Percentiles rank a stretch among this genome's conserved stretches.
Conservation (phyloP, 1,140 invertebrate species). For the Sycobia sp. region DNA sequence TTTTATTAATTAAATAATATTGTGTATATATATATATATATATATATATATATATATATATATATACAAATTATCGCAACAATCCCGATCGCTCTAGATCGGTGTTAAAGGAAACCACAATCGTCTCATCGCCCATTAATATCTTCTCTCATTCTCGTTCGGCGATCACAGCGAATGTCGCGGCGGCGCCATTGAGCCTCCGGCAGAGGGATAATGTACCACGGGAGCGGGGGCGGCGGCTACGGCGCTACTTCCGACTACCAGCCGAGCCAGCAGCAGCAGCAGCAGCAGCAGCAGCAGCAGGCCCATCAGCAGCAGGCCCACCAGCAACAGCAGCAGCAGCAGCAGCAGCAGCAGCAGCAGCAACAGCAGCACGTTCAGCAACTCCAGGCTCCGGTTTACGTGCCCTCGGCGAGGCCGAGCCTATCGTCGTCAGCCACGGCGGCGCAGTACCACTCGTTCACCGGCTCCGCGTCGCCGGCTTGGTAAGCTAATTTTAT, state of each 20-base stretch:
- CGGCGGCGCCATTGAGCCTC: conserved; percentile 42
- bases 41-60: too few relatives aligned
- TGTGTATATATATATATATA: too few relatives aligned
- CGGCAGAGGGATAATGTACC: conserved; percentile 55
- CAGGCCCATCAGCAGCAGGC: conserved; percentile 55
- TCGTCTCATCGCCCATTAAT: too few relatives aligned
- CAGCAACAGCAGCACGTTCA: conserved; percentile 55
- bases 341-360: conserved; percentile 53
- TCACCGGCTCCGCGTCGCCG: conserved; percentile 55
- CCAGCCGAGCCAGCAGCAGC: conserved; percentile 53
- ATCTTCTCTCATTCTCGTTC: too few relatives aligned
- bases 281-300: conserved; percentile 54
- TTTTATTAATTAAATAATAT: too few relatives aligned
- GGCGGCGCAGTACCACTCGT: conserved; percentile 56
- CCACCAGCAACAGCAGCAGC: conserved; percentile 56
- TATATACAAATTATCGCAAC: too few relatives aligned
- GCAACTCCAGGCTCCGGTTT: conserved; percentile 56
- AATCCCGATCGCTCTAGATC: too few relatives aligned
- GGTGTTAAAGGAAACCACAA: too few relatives aligned
- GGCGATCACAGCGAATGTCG: conserved; percentile 47
- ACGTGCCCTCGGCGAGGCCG: conserved; percentile 57
- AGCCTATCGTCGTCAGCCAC: conserved; percentile 55
- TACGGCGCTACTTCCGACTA: conserved; percentile 59
- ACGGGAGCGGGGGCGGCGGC: conserved; percentile 57
- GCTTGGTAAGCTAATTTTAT: conserved; percentile 54